Percentiles rank a stretch among this genome's conserved stretches.
phyloP scores from a whole-genome alignment of 2,888 invertebrate species.

The Amphipoea lucens region DNA sequence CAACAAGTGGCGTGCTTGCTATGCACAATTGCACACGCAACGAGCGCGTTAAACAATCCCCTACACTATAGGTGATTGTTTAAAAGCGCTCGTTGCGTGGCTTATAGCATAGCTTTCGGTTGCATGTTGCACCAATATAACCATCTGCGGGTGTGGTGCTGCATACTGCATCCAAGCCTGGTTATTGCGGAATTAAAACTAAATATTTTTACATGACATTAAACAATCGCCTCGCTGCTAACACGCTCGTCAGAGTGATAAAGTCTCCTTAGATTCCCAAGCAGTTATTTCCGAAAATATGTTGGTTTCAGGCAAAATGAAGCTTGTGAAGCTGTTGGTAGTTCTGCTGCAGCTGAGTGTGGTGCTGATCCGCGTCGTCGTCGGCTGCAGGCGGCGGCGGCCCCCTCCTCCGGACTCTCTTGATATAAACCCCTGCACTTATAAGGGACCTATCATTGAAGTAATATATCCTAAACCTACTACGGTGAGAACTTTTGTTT shows the following conservation, averaged over 20 bases:
- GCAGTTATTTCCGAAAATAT: not conserved
- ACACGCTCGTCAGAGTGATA: not conserved
- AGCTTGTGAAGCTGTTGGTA: conserved; percentile 15
- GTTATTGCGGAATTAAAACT: not conserved
- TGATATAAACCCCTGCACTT: conserved; percentile 73
- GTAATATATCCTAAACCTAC: conserved; percentile 71
- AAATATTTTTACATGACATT: not conserved
- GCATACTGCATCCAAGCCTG: not conserved
- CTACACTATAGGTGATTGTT: no score
- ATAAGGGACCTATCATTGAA: conserved; percentile 76
- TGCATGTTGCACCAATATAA: no score
- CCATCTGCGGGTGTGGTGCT: not conserved
- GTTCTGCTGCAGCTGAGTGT: conserved; percentile 39
- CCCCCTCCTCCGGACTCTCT: conserved; percentile 60
- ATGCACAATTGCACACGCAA: no score
- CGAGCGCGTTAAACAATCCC: no score
- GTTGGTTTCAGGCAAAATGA: conserved; percentile 8
- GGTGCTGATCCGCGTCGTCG: conserved; percentile 35
- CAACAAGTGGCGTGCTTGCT: not conserved
- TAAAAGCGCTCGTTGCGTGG: no score
- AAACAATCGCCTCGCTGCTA: not conserved
- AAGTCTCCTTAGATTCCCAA: not conserved
- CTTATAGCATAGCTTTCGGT: no score
- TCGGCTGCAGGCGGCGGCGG: conserved; percentile 50
- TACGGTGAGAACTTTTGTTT: conserved; percentile 26